Base-by-base conservation (phyloP, 2,888 invertebrate species). In the Bombylius major region DNA sequence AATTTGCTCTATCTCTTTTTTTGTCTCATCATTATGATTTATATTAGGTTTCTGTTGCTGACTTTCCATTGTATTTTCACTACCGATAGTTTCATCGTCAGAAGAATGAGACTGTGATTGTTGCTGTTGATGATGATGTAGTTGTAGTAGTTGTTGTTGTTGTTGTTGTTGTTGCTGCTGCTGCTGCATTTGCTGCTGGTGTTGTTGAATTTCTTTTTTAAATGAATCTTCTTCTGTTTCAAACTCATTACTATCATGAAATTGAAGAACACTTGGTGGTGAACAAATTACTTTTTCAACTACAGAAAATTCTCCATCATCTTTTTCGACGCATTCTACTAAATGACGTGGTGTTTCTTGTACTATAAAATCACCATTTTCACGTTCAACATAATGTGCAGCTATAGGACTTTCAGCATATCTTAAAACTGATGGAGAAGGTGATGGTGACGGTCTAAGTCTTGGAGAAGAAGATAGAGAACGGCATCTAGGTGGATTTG, bases 271-370 rank as follows among this genome's bases (percentile, higher is more conserved):
- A 62, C 72, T 70, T 56, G 70, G 71, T 47, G 73, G 72, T 54
- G 73, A 71, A 54, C 70, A 70, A 62, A 74, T 69, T 47, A 74
- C 70, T 58, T 72, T 70, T 59, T 74, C 74, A 54, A 73, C 73
- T n/a, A 74, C 74, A 11, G 73, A 71, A 62, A 73, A 74, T 54
- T 73, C 71, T 1, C 73, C 73, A 60, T 71, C 68, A 23, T 74
- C 73, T 53, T 70, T 72, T 59, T 74, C 74, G 11, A 74, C 70
- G 47, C 73, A 74, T 58, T 74, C 72, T 4, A 74, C 72, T 58
- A 72, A 68, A 39, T 72, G 73, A 53, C 71, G 72, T 31, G 73
- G 73, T 12, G 70, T 70, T 60, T 73, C 73, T 57, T 72, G 73
- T 9, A 74, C 71, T 56, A 73, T 70, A 54, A 74, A 73, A 56